A percentile compares a stretch with the other conserved stretches of the same genome.
These are phyloP conservation scores for Heliconius eleuchia DNA, from an alignment of 1,140 invertebrate genomes.

Conservation along the genomic window DNA sequence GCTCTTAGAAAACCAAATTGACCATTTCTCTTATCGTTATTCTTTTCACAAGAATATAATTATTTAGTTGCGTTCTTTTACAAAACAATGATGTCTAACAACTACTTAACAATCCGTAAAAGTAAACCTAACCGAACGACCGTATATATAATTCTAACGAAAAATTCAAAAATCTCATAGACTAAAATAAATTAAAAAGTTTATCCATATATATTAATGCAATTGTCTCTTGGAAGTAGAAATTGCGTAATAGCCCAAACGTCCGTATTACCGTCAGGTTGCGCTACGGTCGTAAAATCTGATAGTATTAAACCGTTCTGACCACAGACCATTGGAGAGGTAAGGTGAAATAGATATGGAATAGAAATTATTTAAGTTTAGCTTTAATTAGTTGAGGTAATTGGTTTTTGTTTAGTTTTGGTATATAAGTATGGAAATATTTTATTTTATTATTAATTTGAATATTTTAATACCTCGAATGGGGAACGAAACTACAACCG, in stretches of 20 bases:
- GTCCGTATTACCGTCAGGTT: constrained; percentile 31
- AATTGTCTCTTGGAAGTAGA: constrained; percentile 21
- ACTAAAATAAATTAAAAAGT: background rate
- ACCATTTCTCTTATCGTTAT: too few relatives aligned
- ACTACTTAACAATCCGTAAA: too few relatives aligned
- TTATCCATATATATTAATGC: constrained; percentile 21
- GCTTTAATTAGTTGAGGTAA: background rate
- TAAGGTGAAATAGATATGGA: constrained; percentile 8
- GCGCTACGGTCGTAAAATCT: constrained; percentile 30
- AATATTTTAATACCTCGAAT: too few relatives aligned
- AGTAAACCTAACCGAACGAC: too few relatives aligned
- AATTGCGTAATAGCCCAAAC: constrained; percentile 28
- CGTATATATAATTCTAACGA: too few relatives aligned
- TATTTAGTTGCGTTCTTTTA: too few relatives aligned
- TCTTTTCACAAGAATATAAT: too few relatives aligned
- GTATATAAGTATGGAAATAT: background rate
- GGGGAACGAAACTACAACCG: too few relatives aligned
- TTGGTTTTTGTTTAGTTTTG: background rate
- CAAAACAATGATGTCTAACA: too few relatives aligned
- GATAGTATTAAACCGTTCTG: constrained; percentile 30
- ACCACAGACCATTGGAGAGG: constrained; percentile 13
- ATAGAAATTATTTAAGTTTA: background rate
- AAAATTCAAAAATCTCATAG: background rate
- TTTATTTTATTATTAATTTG: too few relatives aligned
- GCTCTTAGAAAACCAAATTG: too few relatives aligned